Evolutionary conservation across 2,797 vertebrate species (phyloP), one percentile per base, ranked within the genome.

Genomic region (Pterois miles): DNA sequence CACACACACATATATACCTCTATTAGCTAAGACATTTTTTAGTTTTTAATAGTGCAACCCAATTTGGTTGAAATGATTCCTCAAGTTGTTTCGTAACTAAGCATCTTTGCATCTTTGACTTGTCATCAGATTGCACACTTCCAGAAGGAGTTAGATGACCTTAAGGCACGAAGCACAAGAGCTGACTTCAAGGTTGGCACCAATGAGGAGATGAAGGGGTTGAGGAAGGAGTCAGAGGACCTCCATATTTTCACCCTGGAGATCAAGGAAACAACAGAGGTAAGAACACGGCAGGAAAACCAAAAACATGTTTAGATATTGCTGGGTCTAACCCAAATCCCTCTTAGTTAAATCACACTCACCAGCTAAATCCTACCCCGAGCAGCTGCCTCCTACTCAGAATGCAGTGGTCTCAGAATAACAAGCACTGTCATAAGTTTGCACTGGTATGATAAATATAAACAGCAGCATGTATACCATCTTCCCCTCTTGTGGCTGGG

Each of bases 201-300:
- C 2, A 63, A 74, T 0, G 96, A 97, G 7, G 96, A 99, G 89
- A 97, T 98, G 97, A 97, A 94, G 87, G 84, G 88, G 38, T 82
- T 99, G 78, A 93, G 96, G 62, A 96, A 93, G 0, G 97, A 97
- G 31, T 96, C 97, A 0, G 96, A 97, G 1, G 94, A 96, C 69
- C 90, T 98, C 25, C 95, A 97, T 69, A 80, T 94, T 70, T 99
- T 99, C 82, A 96, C 97, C 5, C 80, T 97, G 86, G 97, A 99
- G 90, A 98, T 99, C 56, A 98, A 97, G 78, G 98, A 99, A 90
- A 97, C 97, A 23, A 99, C 98, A 0, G 98, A 99, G 97, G 98
- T 98, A 81, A 84, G 56, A 22, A 5, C 3, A 0, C 5, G 4
- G 20, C 29, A 36, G 7, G 27, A 62, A 58, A 67, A 38, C 13